Conservation (phyloP, 2,113 vertebrate species). For the Hippotragus niger region DNA sequence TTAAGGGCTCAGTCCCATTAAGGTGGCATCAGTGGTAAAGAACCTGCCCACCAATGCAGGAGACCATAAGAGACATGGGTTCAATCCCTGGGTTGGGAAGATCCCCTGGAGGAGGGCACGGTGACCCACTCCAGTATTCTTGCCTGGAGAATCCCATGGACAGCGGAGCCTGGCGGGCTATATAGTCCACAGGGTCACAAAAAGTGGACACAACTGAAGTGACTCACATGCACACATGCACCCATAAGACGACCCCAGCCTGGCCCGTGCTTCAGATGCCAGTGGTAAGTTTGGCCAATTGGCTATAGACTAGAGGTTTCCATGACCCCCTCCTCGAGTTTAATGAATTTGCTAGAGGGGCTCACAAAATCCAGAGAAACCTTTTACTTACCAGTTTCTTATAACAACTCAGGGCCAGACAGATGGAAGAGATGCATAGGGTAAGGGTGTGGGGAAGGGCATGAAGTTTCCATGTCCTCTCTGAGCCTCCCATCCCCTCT, state of each 20-base stretch:
- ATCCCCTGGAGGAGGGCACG: background rate
- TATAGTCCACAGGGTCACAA: background rate
- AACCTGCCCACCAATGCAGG: background rate
- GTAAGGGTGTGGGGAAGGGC: background rate
- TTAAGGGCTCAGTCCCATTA: background rate
- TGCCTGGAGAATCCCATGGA: background rate
- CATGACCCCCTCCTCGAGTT: background rate
- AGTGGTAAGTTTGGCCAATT: background rate
- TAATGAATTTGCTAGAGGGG: background rate
- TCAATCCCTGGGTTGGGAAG: background rate
- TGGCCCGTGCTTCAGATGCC: background rate
- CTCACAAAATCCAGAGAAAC: background rate
- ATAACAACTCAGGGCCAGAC: background rate
- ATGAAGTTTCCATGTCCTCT: background rate
- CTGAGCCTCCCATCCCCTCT: background rate
- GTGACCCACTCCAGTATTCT: background rate
- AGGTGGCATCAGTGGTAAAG: background rate
- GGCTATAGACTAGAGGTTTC: background rate
- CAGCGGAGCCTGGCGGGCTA: background rate
- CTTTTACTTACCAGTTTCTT: background rate
- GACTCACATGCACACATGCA: accelerated
- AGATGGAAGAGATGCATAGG: background rate
- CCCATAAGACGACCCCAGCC: background rate
- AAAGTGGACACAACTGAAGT: background rate
- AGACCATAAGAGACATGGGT: background rate